phyloP scores from a whole-genome alignment of 64 coral and sea anemone genomes.

The Platygyra sinensis region DNA sequence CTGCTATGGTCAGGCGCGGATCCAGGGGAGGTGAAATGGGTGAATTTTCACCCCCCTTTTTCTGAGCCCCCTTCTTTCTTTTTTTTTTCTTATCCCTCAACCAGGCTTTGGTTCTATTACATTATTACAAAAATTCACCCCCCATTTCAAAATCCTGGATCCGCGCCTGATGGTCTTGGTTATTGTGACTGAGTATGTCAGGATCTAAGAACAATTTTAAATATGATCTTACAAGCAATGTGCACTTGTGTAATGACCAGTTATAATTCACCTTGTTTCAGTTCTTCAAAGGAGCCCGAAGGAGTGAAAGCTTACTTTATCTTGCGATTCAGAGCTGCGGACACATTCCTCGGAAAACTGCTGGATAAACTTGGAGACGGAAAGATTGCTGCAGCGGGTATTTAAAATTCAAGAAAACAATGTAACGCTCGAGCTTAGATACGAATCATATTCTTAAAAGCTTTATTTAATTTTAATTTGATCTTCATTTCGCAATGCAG shows the following conservation, averaged over 20 bases:
- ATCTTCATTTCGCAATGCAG: not conserved
- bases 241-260: no score
- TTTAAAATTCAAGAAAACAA: not conserved
- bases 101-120: constrained; percentile 76
- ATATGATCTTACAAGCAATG: no score
- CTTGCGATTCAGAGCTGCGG: constrained; percentile 30
- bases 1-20: no score
- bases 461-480: not conserved
- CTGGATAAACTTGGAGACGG: constrained; percentile 10
- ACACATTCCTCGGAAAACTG: constrained; percentile 26
- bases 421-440: not conserved
- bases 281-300: not conserved
- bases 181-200: no score
- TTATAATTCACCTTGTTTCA: not conserved
- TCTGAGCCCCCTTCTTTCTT: no score
- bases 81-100: no score
- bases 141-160: no score
- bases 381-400: constrained; percentile 27
- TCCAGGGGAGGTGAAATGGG: no score
- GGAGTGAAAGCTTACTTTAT: constrained; percentile 38
- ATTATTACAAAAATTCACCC: constrained; percentile 55
- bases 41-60: no score
- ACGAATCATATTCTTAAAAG: not conserved
- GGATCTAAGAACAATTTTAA: no score
- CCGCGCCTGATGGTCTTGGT: no score